Conservation (phyloP, 2,113 vertebrate genomes). For the Oostethus manadensis region DNA sequence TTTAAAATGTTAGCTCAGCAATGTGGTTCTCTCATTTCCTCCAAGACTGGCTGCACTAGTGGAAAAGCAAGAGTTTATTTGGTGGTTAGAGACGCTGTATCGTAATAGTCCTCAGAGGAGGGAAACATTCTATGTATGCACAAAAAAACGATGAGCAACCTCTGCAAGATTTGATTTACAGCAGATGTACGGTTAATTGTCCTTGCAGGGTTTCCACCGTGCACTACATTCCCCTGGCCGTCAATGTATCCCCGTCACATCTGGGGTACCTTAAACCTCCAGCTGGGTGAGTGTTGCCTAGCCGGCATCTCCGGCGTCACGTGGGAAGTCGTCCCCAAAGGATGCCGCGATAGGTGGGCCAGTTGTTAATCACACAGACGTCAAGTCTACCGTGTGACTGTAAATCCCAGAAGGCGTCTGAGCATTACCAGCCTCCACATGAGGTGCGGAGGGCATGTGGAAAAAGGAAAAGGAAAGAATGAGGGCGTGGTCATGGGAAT, state of each 20-base stretch:
- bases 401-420: slow-evolving; percentile 48
- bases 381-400: slow-evolving; percentile 25
- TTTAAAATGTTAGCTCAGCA: slow-evolving; percentile 52
- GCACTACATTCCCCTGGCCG: slow-evolving; percentile 9
- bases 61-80: slow-evolving; percentile 16
- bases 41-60: slow-evolving; percentile 20
- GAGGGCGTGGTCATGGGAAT: slow-evolving; percentile 8
- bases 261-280: slow-evolving; percentile 11
- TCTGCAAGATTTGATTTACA: slow-evolving; percentile 16
- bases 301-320: slow-evolving; percentile 3
- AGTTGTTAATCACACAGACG: slow-evolving; percentile 34
- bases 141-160: neutral
- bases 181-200: slow-evolving; percentile 28
- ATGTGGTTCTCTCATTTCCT: slow-evolving; percentile 52
- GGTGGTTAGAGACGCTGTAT: slow-evolving; percentile 17
- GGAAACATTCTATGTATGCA: slow-evolving; percentile 11
- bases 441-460: neutral
- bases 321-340: slow-evolving; percentile 16
- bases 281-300: slow-evolving; percentile 14
- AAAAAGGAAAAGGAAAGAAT: neutral
- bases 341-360: slow-evolving; percentile 10
- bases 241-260: slow-evolving; percentile 10
- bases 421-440: slow-evolving; percentile 16
- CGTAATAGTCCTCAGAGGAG: slow-evolving; percentile 11
- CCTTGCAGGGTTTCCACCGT: slow-evolving; percentile 11